Conservation (phyloP, 2,113 vertebrate species). For the Narcine bancroftii region DNA sequence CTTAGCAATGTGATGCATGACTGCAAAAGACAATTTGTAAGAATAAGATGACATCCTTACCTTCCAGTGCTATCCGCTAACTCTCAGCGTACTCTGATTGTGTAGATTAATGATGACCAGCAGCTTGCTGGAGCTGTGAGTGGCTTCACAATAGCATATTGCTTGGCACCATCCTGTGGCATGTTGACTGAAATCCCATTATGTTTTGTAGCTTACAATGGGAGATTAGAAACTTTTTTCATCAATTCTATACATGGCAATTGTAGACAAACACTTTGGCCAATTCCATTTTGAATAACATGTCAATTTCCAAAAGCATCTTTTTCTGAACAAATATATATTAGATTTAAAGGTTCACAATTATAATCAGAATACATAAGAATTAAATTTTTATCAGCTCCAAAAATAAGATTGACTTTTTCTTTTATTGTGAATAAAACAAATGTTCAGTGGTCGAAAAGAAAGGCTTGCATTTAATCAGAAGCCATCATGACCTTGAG, state of each 20-base stretch:
- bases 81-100: neutral
- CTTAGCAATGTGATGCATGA: too few species aligned
- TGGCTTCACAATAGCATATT: neutral
- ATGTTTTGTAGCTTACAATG: neutral
- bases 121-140: neutral
- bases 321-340: neutral
- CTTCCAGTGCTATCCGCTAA: too few species aligned
- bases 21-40: too few species aligned
- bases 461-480: too few species aligned
- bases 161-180: neutral
- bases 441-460: too few species aligned
- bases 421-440: neutral
- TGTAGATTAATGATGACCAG: neutral
- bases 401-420: neutral
- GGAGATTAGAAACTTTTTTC: neutral
- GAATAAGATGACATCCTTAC: too few species aligned
- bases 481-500: too few species aligned
- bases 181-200: neutral
- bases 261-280: neutral
- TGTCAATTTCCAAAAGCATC: neutral
- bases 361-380: neutral
- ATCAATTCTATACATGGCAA: too few species aligned
- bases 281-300: neutral
- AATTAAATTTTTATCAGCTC: neutral
- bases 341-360: neutral